phyloP scores from a whole-genome alignment of 1,140 invertebrate genomes.

The Eueides isabella region DNA sequence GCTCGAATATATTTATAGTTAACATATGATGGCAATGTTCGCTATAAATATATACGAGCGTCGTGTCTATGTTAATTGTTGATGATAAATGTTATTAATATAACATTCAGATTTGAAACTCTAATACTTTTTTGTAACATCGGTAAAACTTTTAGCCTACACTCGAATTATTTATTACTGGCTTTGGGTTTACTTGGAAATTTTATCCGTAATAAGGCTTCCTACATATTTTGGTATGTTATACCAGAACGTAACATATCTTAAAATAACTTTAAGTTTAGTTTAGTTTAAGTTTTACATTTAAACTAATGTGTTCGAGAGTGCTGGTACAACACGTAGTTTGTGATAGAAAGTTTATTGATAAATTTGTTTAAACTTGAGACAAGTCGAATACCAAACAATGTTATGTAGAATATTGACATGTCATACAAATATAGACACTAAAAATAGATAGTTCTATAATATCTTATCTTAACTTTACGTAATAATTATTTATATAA shows the following conservation, averaged over 20 bases:
- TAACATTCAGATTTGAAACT: neutral
- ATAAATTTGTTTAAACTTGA: neutral
- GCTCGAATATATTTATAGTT: too few species aligned
- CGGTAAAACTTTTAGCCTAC: neutral
- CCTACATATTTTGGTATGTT: neutral
- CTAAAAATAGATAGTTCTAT: neutral
- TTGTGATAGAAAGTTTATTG: neutral
- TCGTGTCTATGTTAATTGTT: too few species aligned
- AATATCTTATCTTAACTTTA: neutral
- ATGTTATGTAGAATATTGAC: neutral
- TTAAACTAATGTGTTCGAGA: neutral
- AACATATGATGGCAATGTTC: too few species aligned
- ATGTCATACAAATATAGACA: neutral
- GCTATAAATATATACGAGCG: too few species aligned
- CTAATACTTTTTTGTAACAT: neutral
- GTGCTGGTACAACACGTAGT: neutral
- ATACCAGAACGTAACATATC: too few species aligned
- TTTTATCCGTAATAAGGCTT: neutral
- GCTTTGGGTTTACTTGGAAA: neutral
- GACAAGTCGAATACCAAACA: neutral
- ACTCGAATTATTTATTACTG: neutral
- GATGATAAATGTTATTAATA: too few species aligned
- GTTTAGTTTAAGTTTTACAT: constrained; percentile 5
- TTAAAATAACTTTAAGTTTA: too few species aligned
- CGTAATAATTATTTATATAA: neutral